phyloP scores from a whole-genome alignment of 1,140 invertebrate genomes.

The Hydropsyche tenuis region DNA sequence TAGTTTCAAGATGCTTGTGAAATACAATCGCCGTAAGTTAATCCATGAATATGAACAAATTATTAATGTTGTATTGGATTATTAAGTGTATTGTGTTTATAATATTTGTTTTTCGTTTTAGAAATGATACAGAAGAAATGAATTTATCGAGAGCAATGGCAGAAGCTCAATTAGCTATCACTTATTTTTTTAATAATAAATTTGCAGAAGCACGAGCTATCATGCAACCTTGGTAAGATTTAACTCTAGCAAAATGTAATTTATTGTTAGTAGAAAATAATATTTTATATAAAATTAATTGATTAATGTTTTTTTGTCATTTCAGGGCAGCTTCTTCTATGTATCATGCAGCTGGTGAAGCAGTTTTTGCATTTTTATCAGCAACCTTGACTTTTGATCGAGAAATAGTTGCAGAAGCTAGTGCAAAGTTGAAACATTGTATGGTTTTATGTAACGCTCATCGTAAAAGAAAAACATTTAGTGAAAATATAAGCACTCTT shows the following conservation, averaged over 20 bases:
- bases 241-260: too few relatives aligned
- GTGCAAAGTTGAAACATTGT: constrained; percentile 74
- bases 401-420: constrained; percentile 76
- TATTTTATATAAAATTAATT: constrained; percentile 57
- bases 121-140: constrained; percentile 54
- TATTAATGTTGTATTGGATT: neutral
- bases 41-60: neutral
- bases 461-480: constrained; percentile 74
- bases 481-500: constrained; percentile 82
- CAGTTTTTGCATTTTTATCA: constrained; percentile 90
- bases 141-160: constrained; percentile 70
- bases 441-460: constrained; percentile 78
- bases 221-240: constrained; percentile 74
- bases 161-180: constrained; percentile 74
- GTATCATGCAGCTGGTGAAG: constrained; percentile 91
- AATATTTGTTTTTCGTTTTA: constrained; percentile 5
- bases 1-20: constrained; percentile 46
- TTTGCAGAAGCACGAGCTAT: constrained; percentile 79
- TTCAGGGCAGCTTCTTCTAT: constrained; percentile 81
- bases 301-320: constrained; percentile 40
- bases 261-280: too few relatives aligned
- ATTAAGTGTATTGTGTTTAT: neutral
- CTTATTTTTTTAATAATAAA: constrained; percentile 88
- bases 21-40: constrained; percentile 34
- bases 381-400: constrained; percentile 93